These are phyloP conservation scores for Ictalurus furcatus DNA, from an alignment of 2,113 vertebrate genomes.

Conservation along the genomic window DNA sequence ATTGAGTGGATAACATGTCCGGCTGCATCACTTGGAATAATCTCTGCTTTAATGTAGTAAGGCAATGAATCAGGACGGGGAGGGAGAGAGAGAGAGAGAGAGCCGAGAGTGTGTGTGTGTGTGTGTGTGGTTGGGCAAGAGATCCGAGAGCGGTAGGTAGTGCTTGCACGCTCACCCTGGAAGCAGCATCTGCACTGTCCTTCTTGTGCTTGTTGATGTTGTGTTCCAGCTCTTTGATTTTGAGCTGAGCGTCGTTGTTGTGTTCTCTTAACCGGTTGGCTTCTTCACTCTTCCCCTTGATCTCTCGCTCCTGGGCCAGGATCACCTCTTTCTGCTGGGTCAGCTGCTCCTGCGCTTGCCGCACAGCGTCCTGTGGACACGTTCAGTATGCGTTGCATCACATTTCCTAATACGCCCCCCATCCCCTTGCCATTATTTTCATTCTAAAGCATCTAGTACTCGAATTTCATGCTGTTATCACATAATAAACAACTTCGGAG, in stretches of 20 bases:
- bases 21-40: background rate
- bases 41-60: background rate
- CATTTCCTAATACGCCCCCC: background rate
- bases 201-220: conserved; percentile 82
- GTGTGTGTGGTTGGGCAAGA: background rate
- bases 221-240: conserved; percentile 86
- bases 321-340: conserved; percentile 83
- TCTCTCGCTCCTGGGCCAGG: conserved; percentile 77
- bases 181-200: conserved; percentile 79
- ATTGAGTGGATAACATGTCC: background rate
- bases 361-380: conserved; percentile 78
- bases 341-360: conserved; percentile 82
- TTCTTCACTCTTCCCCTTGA: conserved; percentile 81
- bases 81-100: background rate
- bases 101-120: background rate
- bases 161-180: conserved; percentile 71
- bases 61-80: background rate
- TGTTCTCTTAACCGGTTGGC: conserved; percentile 73
- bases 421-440: background rate
- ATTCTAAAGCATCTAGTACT: background rate
- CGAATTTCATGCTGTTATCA: background rate
- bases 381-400: background rate
- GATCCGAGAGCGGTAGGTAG: too few relatives aligned
- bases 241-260: conserved; percentile 84
- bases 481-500: background rate